Evolutionary conservation across 2,888 invertebrate genomes (phyloP).

Genomic region (Periphyllus acericola): DNA sequence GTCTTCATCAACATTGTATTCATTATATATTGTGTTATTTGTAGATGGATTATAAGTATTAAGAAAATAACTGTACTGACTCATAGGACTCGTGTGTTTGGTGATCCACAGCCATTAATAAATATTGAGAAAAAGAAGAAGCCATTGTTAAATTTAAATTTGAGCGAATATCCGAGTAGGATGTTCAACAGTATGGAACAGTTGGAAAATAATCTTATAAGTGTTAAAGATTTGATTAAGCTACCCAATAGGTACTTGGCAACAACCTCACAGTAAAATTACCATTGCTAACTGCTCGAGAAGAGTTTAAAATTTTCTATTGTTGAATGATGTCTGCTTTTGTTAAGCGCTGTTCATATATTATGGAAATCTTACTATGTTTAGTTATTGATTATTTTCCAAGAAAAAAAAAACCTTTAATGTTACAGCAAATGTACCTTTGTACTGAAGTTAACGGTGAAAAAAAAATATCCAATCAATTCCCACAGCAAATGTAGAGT

Average conservation of each 20-base stretch:
- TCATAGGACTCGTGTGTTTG: constrained; percentile 18
- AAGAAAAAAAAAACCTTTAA: neutral
- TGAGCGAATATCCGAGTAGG: constrained; percentile 20
- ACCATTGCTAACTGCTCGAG: neutral
- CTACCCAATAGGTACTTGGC: constrained; percentile 10
- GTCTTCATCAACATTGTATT: neutral
- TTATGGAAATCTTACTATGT: neutral
- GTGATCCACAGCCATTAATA: constrained; percentile 44
- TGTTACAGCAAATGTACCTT: neutral
- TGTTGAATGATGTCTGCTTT: neutral
- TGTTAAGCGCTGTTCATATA: neutral
- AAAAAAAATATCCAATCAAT: constrained; percentile 32
- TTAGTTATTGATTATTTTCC: neutral
- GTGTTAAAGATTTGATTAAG: constrained; percentile 22
- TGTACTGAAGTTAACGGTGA: constrained; percentile 19
- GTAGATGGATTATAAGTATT: constrained; percentile 27
- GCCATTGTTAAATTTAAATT: constrained; percentile 40
- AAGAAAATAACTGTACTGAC: constrained; percentile 12
- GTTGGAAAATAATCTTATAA: constrained; percentile 35
- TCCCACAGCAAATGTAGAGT: constrained; percentile 32
- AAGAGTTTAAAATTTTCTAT: neutral
- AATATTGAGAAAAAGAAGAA: constrained; percentile 44
- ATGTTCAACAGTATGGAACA: constrained; percentile 34
- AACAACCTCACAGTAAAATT: neutral
- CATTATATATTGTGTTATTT: neutral